These are phyloP conservation scores for Rotaria magnacalcarata DNA, from an alignment of 2,888 invertebrate species.

Conservation along the genomic window DNA sequence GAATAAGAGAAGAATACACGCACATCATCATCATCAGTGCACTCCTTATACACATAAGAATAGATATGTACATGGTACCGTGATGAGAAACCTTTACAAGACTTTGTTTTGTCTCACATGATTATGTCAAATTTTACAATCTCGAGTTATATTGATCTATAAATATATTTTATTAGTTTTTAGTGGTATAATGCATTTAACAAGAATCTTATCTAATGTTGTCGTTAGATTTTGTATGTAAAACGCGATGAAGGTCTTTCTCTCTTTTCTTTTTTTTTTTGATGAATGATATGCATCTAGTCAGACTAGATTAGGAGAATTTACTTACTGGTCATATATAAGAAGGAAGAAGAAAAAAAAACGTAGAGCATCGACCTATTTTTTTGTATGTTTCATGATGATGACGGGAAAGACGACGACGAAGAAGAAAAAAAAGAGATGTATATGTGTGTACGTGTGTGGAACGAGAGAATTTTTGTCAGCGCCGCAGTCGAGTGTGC, in stretches of 20 bases:
- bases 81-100: neutral
- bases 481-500: neutral
- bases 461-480: conserved; percentile 18
- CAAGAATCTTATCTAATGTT: neutral
- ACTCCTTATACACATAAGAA: neutral
- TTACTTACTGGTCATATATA: neutral
- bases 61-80: neutral
- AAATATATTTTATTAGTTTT: neutral
- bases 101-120: neutral
- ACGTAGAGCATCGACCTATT: neutral
- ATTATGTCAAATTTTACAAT: conserved; percentile 12
- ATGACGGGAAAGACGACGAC: neutral
- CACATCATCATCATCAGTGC: neutral
- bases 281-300: neutral
- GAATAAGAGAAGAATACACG: conserved; percentile 2
- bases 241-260: neutral
- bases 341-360: neutral
- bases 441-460: neutral
- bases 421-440: neutral
- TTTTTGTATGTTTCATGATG: neutral
- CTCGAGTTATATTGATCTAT: neutral
- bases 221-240: neutral
- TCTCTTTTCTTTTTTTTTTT: too few species aligned
- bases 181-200: neutral
- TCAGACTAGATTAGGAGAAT: neutral